Percentiles rank a stretch among this genome's conserved stretches.
These are phyloP conservation scores for Nothocercus julius DNA, from an alignment of 2,113 vertebrate genomes.

Conservation along the genomic window DNA sequence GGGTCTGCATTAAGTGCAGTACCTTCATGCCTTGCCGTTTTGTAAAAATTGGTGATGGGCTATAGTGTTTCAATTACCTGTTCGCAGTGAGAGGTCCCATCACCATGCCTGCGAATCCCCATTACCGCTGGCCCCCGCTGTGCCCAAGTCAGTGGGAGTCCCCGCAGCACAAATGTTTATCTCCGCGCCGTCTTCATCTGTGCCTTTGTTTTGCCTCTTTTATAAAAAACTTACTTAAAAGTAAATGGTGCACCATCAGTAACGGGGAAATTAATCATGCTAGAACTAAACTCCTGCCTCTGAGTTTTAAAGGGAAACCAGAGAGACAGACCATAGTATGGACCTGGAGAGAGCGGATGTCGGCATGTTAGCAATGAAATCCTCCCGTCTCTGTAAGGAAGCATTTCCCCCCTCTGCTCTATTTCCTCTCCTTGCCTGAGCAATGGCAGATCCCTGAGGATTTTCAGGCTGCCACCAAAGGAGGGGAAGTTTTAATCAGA, in stretches of 20 bases:
- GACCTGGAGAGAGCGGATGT: background rate
- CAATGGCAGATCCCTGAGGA: slow-evolving; percentile 1
- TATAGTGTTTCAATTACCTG: slow-evolving; percentile 53
- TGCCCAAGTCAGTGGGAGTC: slow-evolving; percentile 44
- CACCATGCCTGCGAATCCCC: slow-evolving; percentile 2
- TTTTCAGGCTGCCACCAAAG: background rate
- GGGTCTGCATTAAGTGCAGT: background rate
- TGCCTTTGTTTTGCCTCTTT: slow-evolving; percentile 60
- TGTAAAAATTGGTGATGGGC: slow-evolving; percentile 26
- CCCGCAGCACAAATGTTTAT: slow-evolving; percentile 60
- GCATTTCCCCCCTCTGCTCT: background rate
- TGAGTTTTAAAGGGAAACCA: background rate
- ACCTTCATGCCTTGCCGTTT: background rate
- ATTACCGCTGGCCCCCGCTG: slow-evolving; percentile 47
- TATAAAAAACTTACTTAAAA: slow-evolving; percentile 55
- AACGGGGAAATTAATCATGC: slow-evolving; percentile 39
- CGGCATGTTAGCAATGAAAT: background rate
- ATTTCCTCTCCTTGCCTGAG: background rate
- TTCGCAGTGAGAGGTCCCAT: slow-evolving; percentile 13
- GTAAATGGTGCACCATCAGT: slow-evolving; percentile 29
- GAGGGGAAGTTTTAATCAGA: slow-evolving; percentile 41
- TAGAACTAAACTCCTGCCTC: background rate
- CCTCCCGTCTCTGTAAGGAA: background rate
- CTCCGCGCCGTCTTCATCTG: background rate
- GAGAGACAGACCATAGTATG: background rate